Evolutionary conservation across 2,113 vertebrate genomes (phyloP), one percentile per base, ranked within the genome.

Genomic region (Trichomycterus rosablanca): DNA sequence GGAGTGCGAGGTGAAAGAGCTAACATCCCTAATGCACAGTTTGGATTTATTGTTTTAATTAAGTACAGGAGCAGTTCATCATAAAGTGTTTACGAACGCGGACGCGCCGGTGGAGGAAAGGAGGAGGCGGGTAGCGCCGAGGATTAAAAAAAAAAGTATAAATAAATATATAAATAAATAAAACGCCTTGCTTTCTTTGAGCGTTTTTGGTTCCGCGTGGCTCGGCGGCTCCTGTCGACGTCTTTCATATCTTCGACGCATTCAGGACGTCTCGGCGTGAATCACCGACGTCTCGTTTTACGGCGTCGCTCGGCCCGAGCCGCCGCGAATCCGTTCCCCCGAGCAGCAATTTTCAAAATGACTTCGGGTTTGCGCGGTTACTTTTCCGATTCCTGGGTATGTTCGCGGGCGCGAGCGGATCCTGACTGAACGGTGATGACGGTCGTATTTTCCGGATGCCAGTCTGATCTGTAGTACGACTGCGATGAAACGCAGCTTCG

Each of bases 21-120:
- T 43, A 40, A 24, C 52, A 51, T 86, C 82, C 80, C 88, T 89
- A 87, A 89, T 89, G 90, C 88, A 87, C 86, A 80, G 70, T 56
- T 77, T 87, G 88, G 89, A 93, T 93, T 93, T 93, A 92, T 91
- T 89, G 91, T 90, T 92, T 93, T 92, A 91, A 92, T 93, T 92
- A 92, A 91, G 89, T 86, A 81, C 66, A 67, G 75, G 85, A 84
- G 87, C 88, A 90, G 87, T 92, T 89, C 86, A 91, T 92, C 90
- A 92, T 92, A 91, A 89, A 92, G 83, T 89, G 89, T 91, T 92
- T 91, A 92, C 90, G 83, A 88, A 53, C 53, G 51, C 80, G 83
- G 87, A 68, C 89, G 87, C 88, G 85, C 87, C 84, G 49, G 83
- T 79, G 83, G 86, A 85, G 82, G 85, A 76, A 86, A 88, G 65